phyloP scores from a whole-genome alignment of 2,797 vertebrate genomes.

The Muscicapa comitata region DNA sequence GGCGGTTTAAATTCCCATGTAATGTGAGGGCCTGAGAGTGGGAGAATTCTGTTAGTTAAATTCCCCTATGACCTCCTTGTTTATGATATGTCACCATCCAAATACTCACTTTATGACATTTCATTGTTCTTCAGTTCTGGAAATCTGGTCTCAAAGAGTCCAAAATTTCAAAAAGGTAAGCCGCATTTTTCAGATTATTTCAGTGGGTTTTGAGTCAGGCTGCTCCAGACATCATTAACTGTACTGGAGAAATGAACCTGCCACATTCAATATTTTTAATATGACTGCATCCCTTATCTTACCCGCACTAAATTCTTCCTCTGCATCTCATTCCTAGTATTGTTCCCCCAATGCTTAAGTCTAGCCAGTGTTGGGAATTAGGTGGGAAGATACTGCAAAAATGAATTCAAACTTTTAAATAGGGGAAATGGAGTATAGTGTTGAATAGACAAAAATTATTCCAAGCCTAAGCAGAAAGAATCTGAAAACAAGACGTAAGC shows the following conservation, averaged over 20 bases:
- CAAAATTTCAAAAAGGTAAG: not conserved
- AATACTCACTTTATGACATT: not conserved
- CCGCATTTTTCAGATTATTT: not conserved
- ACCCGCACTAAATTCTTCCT: not conserved
- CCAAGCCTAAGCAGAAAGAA: conserved; percentile 15
- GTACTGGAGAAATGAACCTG: not conserved
- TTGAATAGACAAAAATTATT: conserved; percentile 23
- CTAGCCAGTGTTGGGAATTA: not conserved
- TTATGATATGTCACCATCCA: rapidly evolving
- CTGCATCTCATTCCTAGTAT: not conserved
- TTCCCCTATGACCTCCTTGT: rapidly evolving
- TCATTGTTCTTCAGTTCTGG: not conserved
- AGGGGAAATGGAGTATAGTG: conserved; percentile 19
- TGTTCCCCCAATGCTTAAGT: not conserved
- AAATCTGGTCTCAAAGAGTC: not conserved
- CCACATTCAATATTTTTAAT: not conserved
- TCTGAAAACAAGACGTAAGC: conserved; percentile 61
- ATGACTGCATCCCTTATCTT: not conserved
- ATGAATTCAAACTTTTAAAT: not conserved
- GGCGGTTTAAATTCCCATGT: not conserved
- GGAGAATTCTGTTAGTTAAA: not conserved
- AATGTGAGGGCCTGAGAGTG: not conserved
- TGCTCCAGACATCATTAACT: not conserved
- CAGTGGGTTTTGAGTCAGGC: not conserved
- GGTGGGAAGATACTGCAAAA: not conserved